phyloP scores from a whole-genome alignment of 2,888 invertebrate species.

The Actias luna region DNA sequence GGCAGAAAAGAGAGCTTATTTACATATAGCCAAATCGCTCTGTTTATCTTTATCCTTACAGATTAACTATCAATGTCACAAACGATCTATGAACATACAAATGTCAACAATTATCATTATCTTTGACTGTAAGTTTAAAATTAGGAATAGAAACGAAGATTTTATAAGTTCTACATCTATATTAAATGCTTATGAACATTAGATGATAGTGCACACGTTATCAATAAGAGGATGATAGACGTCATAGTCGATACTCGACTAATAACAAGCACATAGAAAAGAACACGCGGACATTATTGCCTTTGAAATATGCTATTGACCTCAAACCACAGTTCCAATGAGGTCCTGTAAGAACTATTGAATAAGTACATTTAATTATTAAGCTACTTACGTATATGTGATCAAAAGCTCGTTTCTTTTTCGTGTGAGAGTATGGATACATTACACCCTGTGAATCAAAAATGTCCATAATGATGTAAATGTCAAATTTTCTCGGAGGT shows the following conservation, averaged over 20 bases:
- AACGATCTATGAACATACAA: neutral
- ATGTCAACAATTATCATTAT: neutral
- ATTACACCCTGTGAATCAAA: slow-evolving; percentile 61
- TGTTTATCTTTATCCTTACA: neutral
- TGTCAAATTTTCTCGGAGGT: neutral
- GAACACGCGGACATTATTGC: neutral
- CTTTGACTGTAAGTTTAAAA: neutral
- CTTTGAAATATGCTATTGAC: neutral
- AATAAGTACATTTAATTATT: neutral
- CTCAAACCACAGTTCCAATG: neutral
- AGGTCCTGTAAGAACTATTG: neutral
- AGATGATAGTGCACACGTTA: neutral
- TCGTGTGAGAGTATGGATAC: slow-evolving; percentile 75
- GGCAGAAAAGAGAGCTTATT: too few relatives aligned
- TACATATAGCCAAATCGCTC: neutral
- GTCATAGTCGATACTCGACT: neutral
- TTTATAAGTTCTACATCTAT: neutral
- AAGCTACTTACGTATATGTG: slow-evolving; percentile 58
- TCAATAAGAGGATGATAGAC: neutral
- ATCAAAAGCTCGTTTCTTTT: slow-evolving; percentile 62
- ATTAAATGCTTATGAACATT: neutral
- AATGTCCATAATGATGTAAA: neutral
- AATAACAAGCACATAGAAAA: neutral
- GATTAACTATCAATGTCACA: neutral
- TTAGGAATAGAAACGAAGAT: neutral